Base-by-base conservation (phyloP, 2,888 invertebrate species). In the Tinea trinotella region DNA sequence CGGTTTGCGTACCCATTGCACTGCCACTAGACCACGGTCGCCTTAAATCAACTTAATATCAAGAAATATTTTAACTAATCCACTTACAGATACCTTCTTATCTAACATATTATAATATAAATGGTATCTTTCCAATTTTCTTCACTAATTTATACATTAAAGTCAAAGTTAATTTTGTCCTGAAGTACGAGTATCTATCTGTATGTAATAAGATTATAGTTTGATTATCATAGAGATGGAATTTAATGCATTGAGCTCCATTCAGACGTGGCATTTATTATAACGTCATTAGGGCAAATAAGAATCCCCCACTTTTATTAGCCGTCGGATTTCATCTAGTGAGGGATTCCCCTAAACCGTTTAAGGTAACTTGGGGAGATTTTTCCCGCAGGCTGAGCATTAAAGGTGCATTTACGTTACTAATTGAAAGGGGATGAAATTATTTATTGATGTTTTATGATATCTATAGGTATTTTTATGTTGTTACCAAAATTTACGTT, bases 371-470 rank as follows among this genome's bases (percentile, higher is more conserved):
- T 53, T 22, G 24, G 24, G 54, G 54, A 55, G 56, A 60, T 74
- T 78, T 76, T 74, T 76, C 71, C 70, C 65, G 59, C 63, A 66
- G 68, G 69, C 67, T 64, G 68, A 66, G 71, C 70, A 74, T 76
- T 74, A 74, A 72, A 77, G 73, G 76, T 76, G 77, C 78, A 76
- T 80, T 80, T 74, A 67, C 64, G 68, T 62, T 64, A 74, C 78
- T 82, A 81, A 81, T 82, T 80, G 79, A 78, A 81, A 20, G 70
- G 50, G 50, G 50, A 50, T 22, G 50, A 12, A 24, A 50, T 50
- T 50, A 24, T 22, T 22, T 18, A 46, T 46, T 18, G 46, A 46
- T 46, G 46, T 15, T 6, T 36, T 6, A 40, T 15, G 15, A 40
- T 15, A 40, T 40, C n/a, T n/a, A n/a, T n/a, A n/a, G n/a, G n/a